Evolutionary conservation across 2,113 vertebrate genomes (phyloP).

Genomic region (Cynocephalus volans): DNA sequence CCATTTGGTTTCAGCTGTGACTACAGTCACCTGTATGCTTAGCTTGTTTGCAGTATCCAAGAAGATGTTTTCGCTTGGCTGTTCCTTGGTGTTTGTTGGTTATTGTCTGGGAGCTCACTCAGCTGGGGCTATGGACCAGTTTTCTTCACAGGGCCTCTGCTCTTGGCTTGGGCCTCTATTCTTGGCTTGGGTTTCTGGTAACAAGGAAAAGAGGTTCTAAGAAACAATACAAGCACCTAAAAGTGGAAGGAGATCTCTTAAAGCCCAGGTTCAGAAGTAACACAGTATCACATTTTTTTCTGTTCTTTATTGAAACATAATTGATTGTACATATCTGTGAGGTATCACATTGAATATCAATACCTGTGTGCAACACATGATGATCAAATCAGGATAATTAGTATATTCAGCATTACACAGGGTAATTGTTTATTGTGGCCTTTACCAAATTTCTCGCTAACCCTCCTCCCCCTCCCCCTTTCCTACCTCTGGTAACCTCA

Average conservation of each 20-base stretch:
- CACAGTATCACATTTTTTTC: not conserved
- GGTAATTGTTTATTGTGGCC: too few species aligned
- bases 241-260: not conserved
- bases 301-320: too few species aligned
- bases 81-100: not conserved
- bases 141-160: not conserved
- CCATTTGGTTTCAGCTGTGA: not conserved
- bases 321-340: too few species aligned
- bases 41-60: too few species aligned
- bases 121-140: not conserved
- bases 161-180: not conserved
- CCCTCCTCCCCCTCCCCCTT: too few species aligned
- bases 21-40: not conserved
- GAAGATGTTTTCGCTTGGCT: not conserved
- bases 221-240: not conserved
- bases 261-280: not conserved
- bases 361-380: too few species aligned
- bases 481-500: too few species aligned
- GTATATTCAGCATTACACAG: too few species aligned
- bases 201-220: not conserved
- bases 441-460: too few species aligned
- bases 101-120: not conserved
- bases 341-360: too few species aligned
- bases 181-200: not conserved
- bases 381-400: too few species aligned